A percentile compares a stretch with the other conserved stretches of the same genome.
These are phyloP conservation scores for Scaptomyza montana DNA, from an alignment of 1,140 invertebrate species.

Conservation along the genomic window DNA sequence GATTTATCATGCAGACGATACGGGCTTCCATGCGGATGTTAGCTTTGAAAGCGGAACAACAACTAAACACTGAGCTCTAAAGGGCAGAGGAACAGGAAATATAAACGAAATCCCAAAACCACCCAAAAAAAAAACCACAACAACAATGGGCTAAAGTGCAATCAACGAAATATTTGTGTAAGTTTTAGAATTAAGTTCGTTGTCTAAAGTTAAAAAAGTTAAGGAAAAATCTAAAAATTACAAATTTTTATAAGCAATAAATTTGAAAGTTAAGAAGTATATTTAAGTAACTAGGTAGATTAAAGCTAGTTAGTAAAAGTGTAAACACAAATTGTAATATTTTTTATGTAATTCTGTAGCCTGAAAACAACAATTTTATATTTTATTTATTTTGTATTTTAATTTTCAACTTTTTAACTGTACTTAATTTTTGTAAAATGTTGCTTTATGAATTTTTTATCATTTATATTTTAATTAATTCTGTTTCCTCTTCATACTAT, in stretches of 20 bases:
- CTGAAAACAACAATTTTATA: no score
- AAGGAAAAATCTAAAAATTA: not conserved
- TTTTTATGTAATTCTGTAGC: no score
- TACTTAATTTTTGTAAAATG: no score
- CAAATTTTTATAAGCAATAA: not conserved
- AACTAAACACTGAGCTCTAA: constrained; percentile 53
- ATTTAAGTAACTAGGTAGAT: no score
- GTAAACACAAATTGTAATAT: no score
- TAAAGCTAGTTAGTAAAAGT: no score
- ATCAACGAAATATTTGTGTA: constrained; percentile 28
- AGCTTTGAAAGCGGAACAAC: constrained; percentile 84
- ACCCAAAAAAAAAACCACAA: not conserved
- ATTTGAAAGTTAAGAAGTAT: no score
- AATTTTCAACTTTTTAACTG: no score
- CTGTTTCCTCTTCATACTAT: no score
- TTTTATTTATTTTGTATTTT: no score
- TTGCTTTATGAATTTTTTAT: no score
- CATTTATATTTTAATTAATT: not conserved
- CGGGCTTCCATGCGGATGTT: constrained; percentile 90
- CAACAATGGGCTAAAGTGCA: constrained; percentile 41
- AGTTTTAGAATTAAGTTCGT: not conserved
- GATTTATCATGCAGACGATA: constrained; percentile 89
- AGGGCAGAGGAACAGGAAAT: not conserved
- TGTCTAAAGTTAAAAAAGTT: not conserved
- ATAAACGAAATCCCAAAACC: not conserved